A percentile compares a stretch with the other conserved stretches of the same genome.
Evolutionary conservation across 2,113 vertebrate genomes (phyloP).

Genomic region (Chlamydotis undulata): DNA sequence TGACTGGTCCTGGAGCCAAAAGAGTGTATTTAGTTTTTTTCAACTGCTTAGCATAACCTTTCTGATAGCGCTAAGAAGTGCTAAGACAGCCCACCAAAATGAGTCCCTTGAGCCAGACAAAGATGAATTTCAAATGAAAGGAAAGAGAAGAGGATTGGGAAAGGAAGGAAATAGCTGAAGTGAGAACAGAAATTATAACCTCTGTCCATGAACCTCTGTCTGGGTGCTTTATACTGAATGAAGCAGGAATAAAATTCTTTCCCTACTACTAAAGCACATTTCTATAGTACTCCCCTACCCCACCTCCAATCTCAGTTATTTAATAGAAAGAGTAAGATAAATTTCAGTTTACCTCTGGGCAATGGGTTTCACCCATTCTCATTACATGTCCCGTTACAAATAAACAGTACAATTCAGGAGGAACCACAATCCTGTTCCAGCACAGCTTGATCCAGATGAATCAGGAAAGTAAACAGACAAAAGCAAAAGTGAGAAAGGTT

Average conservation of each 20-base stretch:
- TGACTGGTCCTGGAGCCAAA: not conserved
- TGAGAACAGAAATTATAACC: not conserved
- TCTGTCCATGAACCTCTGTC: not conserved
- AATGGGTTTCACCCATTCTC: not conserved
- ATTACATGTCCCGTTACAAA: not conserved
- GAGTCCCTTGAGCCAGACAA: not conserved
- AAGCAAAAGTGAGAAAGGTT: not conserved
- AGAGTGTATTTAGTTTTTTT: not conserved
- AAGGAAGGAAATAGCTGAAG: not conserved
- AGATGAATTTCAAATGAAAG: not conserved
- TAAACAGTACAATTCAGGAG: not conserved
- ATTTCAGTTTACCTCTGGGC: not conserved
- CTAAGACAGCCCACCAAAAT: not conserved
- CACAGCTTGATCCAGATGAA: conserved; percentile 21
- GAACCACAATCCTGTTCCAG: not conserved
- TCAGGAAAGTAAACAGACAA: conserved; percentile 3
- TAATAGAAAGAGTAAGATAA: not conserved
- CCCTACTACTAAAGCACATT: not conserved
- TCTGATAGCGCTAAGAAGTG: not conserved
- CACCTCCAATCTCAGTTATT: not conserved
- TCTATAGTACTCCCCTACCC: not conserved
- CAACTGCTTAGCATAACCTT: not conserved
- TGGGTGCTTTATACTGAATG: not conserved
- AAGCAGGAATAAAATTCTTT: not conserved
- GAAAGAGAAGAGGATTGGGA: not conserved